Conservation (phyloP, 2,113 vertebrate species). For the Gavia stellata region DNA sequence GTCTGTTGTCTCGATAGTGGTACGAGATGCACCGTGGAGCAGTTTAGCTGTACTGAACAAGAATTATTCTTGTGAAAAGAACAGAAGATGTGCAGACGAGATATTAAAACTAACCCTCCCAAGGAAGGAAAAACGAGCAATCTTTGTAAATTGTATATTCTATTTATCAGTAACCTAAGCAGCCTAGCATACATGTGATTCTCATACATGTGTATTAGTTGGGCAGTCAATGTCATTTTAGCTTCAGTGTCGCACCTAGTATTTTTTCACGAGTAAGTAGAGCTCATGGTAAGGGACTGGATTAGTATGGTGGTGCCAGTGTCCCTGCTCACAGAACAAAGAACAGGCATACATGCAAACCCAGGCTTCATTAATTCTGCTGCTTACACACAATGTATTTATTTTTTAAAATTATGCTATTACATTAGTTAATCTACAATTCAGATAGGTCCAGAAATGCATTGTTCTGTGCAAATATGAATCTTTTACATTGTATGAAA, state of each 20-base stretch:
- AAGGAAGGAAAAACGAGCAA: background rate
- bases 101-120: background rate
- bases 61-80: background rate
- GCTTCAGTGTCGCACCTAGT: background rate
- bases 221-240: background rate
- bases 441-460: background rate
- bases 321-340: background rate
- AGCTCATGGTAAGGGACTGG: background rate
- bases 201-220: background rate
- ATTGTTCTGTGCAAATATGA: background rate
- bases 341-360: background rate
- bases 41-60: background rate
- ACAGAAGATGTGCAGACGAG: background rate
- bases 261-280: background rate
- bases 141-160: background rate
- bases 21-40: background rate
- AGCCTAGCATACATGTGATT: background rate
- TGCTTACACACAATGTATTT: background rate
- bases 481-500: background rate
- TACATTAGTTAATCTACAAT: background rate
- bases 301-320: background rate
- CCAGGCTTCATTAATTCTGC: background rate
- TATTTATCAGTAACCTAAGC: background rate
- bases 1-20: accelerated
- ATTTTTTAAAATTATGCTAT: background rate